These are phyloP conservation scores for Papilio aristodemus DNA, from an alignment of 1,140 invertebrate genomes.

Conservation along the genomic window DNA sequence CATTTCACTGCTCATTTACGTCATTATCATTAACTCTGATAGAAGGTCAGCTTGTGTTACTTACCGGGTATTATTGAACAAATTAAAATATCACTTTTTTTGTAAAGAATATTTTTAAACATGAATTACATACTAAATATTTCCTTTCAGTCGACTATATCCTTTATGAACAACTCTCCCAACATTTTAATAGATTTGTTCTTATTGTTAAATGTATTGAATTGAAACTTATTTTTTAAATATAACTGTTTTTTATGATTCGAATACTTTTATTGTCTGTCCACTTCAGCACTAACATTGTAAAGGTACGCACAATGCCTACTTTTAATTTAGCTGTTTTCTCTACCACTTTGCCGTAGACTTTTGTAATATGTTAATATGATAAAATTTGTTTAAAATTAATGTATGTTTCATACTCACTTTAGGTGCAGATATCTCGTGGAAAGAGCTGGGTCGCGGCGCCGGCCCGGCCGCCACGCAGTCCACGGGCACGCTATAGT, in stretches of 20 bases:
- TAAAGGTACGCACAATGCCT: too few relatives aligned
- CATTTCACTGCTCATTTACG: slow-evolving; percentile 22
- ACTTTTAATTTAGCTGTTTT: too few relatives aligned
- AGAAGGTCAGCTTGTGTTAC: neutral
- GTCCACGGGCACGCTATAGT: slow-evolving; percentile 89
- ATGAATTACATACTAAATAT: too few relatives aligned
- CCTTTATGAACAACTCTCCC: neutral
- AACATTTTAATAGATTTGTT: too few relatives aligned
- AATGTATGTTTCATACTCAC: slow-evolving; percentile 46
- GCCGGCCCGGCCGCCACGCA: slow-evolving; percentile 81
- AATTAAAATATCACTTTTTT: neutral
- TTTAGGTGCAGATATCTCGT: slow-evolving; percentile 74
- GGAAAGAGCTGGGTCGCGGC: slow-evolving; percentile 70
- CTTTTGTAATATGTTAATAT: too few relatives aligned
- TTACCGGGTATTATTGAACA: neutral
- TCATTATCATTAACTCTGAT: neutral
- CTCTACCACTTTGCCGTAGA: too few relatives aligned
- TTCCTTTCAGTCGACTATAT: neutral
- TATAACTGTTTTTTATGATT: too few relatives aligned
- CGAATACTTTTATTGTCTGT: too few relatives aligned
- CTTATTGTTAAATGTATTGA: too few relatives aligned
- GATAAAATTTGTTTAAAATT: too few relatives aligned
- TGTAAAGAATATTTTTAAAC: neutral
- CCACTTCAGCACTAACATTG: too few relatives aligned
- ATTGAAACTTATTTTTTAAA: too few relatives aligned